Percentiles rank a stretch among this genome's conserved stretches.
Evolutionary conservation across 2,113 vertebrate genomes (phyloP).

Genomic region (Poeciliopsis turrubarensis): DNA sequence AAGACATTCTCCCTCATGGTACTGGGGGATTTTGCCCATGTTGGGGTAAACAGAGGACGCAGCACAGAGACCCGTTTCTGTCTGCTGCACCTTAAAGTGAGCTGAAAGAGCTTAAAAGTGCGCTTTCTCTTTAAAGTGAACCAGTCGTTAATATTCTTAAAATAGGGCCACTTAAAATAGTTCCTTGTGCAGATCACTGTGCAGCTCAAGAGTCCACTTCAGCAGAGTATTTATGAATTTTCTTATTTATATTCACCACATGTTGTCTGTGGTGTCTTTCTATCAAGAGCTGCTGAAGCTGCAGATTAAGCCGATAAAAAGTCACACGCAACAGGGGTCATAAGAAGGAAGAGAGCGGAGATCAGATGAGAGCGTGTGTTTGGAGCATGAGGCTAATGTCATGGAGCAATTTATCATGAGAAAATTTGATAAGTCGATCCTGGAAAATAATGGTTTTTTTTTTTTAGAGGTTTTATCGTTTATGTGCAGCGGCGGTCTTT

Average conservation of each 20-base stretch:
- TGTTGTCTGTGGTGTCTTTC: neutral
- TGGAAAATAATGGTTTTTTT: neutral
- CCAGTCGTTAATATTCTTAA: neutral
- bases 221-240: neutral
- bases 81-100: neutral
- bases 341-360: neutral
- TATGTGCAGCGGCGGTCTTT: too few species aligned
- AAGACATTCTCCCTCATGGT: too few species aligned
- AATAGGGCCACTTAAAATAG: constrained; percentile 14
- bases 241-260: constrained; percentile 3
- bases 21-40: too few species aligned
- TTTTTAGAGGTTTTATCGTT: neutral
- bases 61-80: too few species aligned
- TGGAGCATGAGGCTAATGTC: neutral
- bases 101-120: neutral
- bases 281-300: neutral
- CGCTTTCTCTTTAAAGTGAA: neutral
- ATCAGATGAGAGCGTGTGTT: neutral
- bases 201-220: neutral
- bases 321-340: too few species aligned
- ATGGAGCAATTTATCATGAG: constrained; percentile 41
- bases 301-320: neutral
- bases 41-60: too few species aligned
- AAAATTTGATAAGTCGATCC: constrained; percentile 3
- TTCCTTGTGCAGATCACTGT: neutral